These are phyloP conservation scores for Polylopha cassiicola DNA, from an alignment of 2,888 invertebrate genomes.

Conservation along the genomic window DNA sequence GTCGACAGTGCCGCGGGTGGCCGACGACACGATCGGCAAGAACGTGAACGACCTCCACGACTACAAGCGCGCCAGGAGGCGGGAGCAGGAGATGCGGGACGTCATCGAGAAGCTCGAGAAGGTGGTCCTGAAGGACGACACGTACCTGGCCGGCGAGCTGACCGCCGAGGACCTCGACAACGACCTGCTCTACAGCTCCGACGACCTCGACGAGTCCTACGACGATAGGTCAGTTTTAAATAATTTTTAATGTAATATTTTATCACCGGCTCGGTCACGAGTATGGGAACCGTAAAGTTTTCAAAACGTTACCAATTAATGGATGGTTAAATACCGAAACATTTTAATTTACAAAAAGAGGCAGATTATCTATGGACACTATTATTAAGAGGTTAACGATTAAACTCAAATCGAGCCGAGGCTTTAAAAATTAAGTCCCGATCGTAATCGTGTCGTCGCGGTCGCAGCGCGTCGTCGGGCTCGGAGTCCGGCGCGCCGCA, in stretches of 20 bases:
- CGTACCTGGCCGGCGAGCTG: slow-evolving; percentile 58
- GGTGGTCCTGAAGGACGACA: slow-evolving; percentile 58
- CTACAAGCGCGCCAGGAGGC: slow-evolving; percentile 29
- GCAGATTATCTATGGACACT: no score
- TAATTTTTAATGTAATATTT: no score
- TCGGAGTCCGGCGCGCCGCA: slow-evolving; percentile 61
- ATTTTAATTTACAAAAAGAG: no score
- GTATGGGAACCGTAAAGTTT: no score
- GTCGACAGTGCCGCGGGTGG: slow-evolving; percentile 33
- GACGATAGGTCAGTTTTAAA: slow-evolving; percentile 58
- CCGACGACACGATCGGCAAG: slow-evolving; percentile 52
- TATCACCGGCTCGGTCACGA: no score
- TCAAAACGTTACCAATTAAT: no score
- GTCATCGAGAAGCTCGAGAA: slow-evolving; percentile 63
- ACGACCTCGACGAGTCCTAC: slow-evolving; percentile 53
- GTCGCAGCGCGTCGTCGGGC: slow-evolving; percentile 51
- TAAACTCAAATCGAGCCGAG: no score
- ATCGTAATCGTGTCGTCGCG: background rate
- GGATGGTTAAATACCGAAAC: no score
- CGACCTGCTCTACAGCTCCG: slow-evolving; percentile 54
- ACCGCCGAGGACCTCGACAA: slow-evolving; percentile 53
- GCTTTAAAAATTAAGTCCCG: background rate
- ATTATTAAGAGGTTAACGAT: no score
- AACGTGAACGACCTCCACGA: slow-evolving; percentile 57
- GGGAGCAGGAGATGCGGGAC: slow-evolving; percentile 45